A percentile compares a stretch with the other conserved stretches of the same genome.
These are phyloP conservation scores for Falco cherrug DNA, from an alignment of 2,797 vertebrate genomes.

Conservation along the genomic window DNA sequence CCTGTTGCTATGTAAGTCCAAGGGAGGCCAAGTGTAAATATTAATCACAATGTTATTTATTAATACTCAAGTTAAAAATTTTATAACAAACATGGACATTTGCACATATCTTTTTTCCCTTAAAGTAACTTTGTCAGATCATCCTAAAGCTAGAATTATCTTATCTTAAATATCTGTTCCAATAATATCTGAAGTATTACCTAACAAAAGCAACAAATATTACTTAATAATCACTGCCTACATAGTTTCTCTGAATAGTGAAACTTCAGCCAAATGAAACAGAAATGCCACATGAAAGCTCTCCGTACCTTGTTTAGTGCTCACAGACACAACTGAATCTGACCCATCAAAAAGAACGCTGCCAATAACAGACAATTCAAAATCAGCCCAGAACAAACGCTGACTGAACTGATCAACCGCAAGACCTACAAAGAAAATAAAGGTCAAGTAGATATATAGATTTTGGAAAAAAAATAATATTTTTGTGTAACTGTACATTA, in stretches of 20 bases:
- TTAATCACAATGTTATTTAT: background rate
- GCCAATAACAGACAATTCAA: slow-evolving; percentile 93
- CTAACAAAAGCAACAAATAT: background rate
- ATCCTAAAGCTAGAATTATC: background rate
- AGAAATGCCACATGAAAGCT: background rate
- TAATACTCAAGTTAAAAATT: background rate
- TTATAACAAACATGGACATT: background rate
- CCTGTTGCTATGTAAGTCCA: background rate
- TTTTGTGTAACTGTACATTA: background rate
- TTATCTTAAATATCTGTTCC: background rate
- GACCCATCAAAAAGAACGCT: slow-evolving; percentile 94
- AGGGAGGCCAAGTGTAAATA: background rate
- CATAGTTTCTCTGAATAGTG: background rate
- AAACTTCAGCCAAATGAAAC: background rate
- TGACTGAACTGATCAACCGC: slow-evolving; percentile 95
- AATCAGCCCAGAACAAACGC: slow-evolving; percentile 96
- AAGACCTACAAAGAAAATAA: slow-evolving; percentile 81
- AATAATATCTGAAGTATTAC: background rate
- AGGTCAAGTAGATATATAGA: background rate
- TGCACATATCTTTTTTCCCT: background rate
- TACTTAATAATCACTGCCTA: background rate
- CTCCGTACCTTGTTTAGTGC: slow-evolving; percentile 88
- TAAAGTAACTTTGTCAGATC: background rate
- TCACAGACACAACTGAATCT: slow-evolving; percentile 86
- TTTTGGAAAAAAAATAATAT: background rate